A percentile compares a stretch with the other conserved stretches of the same genome.
Conservation (phyloP, 2,113 vertebrate genomes). For the Rhea americana region DNA sequence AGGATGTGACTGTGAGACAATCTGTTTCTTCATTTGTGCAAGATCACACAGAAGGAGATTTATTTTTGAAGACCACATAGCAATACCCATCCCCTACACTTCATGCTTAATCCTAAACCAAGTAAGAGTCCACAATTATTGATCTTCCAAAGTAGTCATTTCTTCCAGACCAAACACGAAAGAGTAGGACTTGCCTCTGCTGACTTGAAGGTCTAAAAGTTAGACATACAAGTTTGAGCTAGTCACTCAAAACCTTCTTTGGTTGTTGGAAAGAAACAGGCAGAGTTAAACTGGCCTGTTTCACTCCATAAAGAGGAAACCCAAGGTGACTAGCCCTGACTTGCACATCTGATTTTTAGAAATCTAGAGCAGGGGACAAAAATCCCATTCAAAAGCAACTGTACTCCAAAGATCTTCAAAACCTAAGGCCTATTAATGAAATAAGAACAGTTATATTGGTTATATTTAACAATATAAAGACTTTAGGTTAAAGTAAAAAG, state of each 20-base stretch:
- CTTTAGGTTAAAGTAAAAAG: background rate
- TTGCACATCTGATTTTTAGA: background rate
- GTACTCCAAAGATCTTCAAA: background rate
- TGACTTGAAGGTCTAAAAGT: background rate
- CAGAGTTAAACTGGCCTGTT: background rate
- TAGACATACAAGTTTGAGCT: background rate
- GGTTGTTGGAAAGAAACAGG: background rate
- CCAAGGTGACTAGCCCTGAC: background rate
- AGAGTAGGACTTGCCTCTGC: background rate
- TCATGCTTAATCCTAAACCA: background rate
- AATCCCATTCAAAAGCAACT: background rate
- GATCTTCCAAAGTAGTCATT: background rate
- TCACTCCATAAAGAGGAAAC: background rate
- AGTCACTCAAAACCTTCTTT: background rate
- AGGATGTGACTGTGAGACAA: background rate
- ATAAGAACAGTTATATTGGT: background rate
- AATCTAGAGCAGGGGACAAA: background rate
- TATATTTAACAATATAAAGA: background rate
- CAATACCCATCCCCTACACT: background rate
- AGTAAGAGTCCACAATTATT: background rate
- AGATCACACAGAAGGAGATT: background rate
- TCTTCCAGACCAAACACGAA: background rate
- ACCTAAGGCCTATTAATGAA: background rate
- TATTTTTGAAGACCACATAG: background rate
- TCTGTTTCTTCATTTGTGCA: background rate